Conservation (phyloP, 2,888 invertebrate genomes). For the Acronicta aceris region DNA sequence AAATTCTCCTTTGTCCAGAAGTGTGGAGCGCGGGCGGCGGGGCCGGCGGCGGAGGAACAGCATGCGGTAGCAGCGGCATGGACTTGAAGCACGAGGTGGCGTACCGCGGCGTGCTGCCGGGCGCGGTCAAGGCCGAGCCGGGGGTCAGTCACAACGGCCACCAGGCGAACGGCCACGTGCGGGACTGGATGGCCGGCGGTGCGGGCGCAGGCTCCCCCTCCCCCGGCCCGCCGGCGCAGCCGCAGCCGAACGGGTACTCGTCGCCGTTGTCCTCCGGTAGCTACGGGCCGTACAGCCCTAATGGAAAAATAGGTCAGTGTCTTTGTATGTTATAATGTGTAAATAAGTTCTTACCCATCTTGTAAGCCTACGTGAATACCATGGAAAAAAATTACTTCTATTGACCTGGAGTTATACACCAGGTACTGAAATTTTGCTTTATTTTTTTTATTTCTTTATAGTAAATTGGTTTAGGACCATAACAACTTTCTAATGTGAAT, state of each 20-base stretch:
- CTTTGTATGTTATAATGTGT: neutral
- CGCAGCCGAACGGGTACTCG: slow-evolving; percentile 93
- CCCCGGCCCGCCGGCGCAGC: slow-evolving; percentile 90
- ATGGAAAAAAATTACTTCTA: too few relatives aligned
- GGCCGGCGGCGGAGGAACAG: slow-evolving; percentile 84
- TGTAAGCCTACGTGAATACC: neutral
- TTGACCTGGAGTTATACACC: too few relatives aligned
- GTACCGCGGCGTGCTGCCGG: slow-evolving; percentile 85
- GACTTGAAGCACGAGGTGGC: slow-evolving; percentile 91
- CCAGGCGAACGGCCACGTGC: slow-evolving; percentile 83
- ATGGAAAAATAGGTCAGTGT: slow-evolving; percentile 95
- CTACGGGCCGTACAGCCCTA: slow-evolving; percentile 97
- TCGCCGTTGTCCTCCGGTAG: slow-evolving; percentile 96
- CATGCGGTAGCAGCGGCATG: slow-evolving; percentile 90
- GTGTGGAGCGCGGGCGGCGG: slow-evolving; percentile 88
- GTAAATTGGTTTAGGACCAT: too few relatives aligned
- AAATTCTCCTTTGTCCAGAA: slow-evolving; percentile 68
- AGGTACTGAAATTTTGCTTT: too few relatives aligned
- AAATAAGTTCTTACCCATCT: neutral
- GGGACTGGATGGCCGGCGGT: slow-evolving; percentile 88
- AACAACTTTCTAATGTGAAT: too few relatives aligned
- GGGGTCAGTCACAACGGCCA: slow-evolving; percentile 87
- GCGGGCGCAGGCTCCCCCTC: slow-evolving; percentile 89
- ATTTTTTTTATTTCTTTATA: too few relatives aligned
- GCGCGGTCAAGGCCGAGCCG: slow-evolving; percentile 86